Percentiles rank a stretch among this genome's conserved stretches.
phyloP scores from a whole-genome alignment of 2,888 invertebrate genomes.

The Ornithoptera priamus region DNA sequence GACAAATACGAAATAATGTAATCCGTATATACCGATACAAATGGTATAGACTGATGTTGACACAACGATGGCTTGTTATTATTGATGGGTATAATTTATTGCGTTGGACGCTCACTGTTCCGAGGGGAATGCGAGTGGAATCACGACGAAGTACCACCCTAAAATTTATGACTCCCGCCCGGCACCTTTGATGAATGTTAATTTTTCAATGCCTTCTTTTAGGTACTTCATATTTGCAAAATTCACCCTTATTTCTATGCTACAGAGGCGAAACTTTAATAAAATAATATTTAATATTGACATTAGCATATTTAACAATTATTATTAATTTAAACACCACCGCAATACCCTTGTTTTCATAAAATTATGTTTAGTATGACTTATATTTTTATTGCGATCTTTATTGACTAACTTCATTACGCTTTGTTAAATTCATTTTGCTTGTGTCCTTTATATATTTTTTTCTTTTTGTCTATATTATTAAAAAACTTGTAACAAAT shows the following conservation, averaged over 20 bases:
- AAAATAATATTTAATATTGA: neutral
- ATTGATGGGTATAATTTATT: slow-evolving; percentile 76
- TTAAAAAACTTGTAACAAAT: neutral
- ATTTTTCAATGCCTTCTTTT: slow-evolving; percentile 58
- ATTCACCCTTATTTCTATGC: neutral
- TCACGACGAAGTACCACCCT: slow-evolving; percentile 62
- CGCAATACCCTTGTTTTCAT: neutral
- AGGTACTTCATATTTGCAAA: slow-evolving; percentile 46
- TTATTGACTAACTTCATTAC: neutral
- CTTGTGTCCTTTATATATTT: too few species aligned
- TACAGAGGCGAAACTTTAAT: neutral
- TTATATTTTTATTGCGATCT: neutral
- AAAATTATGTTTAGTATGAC: neutral
- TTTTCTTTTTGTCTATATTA: too few species aligned
- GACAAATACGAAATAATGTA: slow-evolving; percentile 4
- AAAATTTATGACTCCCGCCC: slow-evolving; percentile 67
- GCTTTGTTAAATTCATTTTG: neutral
- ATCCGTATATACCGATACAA: slow-evolving; percentile 13
- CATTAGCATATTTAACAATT: neutral
- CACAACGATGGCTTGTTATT: slow-evolving; percentile 64
- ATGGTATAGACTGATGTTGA: slow-evolving; percentile 63
- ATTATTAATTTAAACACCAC: neutral
- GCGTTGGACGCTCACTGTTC: slow-evolving; percentile 58
- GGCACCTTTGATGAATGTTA: slow-evolving; percentile 68
- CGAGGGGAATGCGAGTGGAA: slow-evolving; percentile 67